Evolutionary conservation across 2,113 vertebrate species (phyloP).

Genomic region (Dascyllus trimaculatus): DNA sequence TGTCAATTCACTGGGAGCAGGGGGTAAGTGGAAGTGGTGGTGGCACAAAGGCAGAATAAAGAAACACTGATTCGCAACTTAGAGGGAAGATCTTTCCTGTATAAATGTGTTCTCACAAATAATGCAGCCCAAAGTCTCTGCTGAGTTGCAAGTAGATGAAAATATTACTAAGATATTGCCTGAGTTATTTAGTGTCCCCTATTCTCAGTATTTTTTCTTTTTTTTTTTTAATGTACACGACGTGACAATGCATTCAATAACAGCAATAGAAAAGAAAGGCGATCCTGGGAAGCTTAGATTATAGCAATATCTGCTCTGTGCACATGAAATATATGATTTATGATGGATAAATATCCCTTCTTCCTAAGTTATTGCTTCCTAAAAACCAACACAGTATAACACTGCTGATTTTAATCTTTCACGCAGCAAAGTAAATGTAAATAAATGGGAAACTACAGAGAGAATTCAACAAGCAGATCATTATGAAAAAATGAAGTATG

Average conservation of each 20-base stretch:
- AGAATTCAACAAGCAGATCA: background rate
- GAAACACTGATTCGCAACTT: background rate
- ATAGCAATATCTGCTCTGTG: conserved; percentile 5
- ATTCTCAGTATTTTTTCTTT: background rate
- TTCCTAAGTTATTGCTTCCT: background rate
- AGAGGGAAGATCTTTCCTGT: background rate
- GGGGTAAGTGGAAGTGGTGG: background rate
- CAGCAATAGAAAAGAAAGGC: background rate
- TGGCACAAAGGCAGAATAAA: background rate
- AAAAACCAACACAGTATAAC: background rate
- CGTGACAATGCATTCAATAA: conserved; percentile 15
- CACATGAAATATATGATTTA: conserved; percentile 23
- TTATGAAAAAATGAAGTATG: background rate
- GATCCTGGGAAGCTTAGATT: conserved; percentile 2
- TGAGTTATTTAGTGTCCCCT: background rate
- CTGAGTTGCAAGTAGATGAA: conserved; percentile 14
- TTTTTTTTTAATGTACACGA: conserved; percentile 29
- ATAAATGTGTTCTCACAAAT: background rate
- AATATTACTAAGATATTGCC: conserved; percentile 17
- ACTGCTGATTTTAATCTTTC: conserved; percentile 5
- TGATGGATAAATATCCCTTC: conserved; percentile 23
- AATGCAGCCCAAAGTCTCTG: conserved; percentile 14
- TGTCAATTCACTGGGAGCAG: background rate
- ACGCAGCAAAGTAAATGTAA: background rate
- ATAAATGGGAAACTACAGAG: background rate